Base-by-base conservation (phyloP, 2,888 invertebrate species). In the Cryptocephalus primarius region DNA sequence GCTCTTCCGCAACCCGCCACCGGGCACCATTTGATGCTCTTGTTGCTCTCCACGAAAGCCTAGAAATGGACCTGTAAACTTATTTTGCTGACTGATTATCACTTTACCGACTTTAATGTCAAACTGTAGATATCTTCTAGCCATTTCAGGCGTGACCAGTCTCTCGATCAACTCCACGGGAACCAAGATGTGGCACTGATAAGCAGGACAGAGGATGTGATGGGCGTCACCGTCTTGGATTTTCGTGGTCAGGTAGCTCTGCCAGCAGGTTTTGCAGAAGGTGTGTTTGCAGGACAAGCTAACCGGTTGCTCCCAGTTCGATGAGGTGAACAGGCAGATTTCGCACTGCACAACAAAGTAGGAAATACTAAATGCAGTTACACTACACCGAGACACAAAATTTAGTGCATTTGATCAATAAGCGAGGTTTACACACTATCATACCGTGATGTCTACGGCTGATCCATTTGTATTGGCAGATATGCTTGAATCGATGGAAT, bases 31-130 rank as follows among this genome's bases (percentile, higher is more conserved):
- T 83, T 82, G 54, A 83, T 82, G 54, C 73, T 73, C 49, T 80
- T 79, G 63, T 82, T 83, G 52, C 79, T 79, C 58, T 82, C 82
- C 39, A 83, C 82, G 67, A 82, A 82, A 4, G 81, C 82, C 80
- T 81, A 57, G 62, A 59, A 47, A 36, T 2, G 6, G 12, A 36
- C 2, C 6, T 36, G 2, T 36, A 12, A 34, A 34, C 9, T 34
- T 36, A 36, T 36, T 4, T 36, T 6, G 3, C 2, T 22, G 2
- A 6, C 6, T 22, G 22, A 22, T 22, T 4, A 22, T 22, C 22
- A 22, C 22, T 22, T 22, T 22, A 6, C 22, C 6, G 22, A 79
- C 80, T 72, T 82, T 79, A 50, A 82, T 82, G 65, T 82, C 82
- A 66, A 82, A 82, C 60, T 82, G 80, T 14, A 82, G 68, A 61